Base-by-base conservation (phyloP, 2,797 vertebrate genomes). In the Hippopotamyrus pictus region DNA sequence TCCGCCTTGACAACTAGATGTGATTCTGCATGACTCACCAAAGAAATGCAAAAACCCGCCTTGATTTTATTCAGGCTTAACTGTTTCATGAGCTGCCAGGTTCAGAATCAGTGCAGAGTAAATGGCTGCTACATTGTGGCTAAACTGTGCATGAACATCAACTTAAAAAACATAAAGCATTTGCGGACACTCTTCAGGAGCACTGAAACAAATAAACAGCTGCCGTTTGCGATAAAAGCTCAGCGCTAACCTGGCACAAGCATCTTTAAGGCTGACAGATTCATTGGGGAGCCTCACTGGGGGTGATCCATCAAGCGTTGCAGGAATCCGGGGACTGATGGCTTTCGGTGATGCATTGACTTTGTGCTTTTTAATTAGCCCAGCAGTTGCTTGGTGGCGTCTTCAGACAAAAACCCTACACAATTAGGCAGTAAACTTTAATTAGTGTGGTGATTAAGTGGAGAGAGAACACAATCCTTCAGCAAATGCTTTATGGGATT, bases 341-440 rank as follows among this genome's bases (percentile, higher is more conserved):
- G 57, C 48, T 29, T 33, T 44, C 41, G 76, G 53, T 82, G 87
- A 86, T 62, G 57, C 69, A 90, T 85, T 17, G 57, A 51, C 57
- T 65, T 9, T 54, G 86, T 62, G 93, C 91, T 91, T 90, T 90
- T 93, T 95, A 94, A 96, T 95, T 94, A 95, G 93, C 92, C 90
- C 87, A 88, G 90, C 90, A 88, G 88, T 88, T 92, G 91, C 90
- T 91, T 87, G 90, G 89, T 91, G 90, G 91, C 88, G 91, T 89
- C 90, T 90, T 90, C 90, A 92, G 69, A 91, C 89, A 94, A 91
- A 94, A 93, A 93, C 94, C 92, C 93, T 92, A 92, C 93, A 93
- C 94, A 95, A 95, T 95, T 95, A 95, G 93, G 92, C 91, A 93
- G 93, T 93, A 94, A 93, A 95, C 93, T 94, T 95, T 95, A 95